These are phyloP conservation scores for Urocitellus parryii DNA, from an alignment of 2,113 vertebrate genomes.

Conservation along the genomic window DNA sequence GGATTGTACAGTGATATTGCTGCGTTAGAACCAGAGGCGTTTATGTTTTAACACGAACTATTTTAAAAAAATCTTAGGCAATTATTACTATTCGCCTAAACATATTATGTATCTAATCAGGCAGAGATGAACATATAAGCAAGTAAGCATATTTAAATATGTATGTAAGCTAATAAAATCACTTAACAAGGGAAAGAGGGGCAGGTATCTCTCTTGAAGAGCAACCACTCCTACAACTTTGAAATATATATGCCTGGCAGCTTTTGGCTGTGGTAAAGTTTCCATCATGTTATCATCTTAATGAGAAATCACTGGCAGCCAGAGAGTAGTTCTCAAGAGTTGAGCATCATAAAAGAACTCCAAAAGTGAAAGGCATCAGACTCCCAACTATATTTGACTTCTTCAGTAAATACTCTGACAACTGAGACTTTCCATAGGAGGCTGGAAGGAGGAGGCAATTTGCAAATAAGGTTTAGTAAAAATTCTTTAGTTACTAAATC, in stretches of 20 bases:
- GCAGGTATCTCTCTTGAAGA: not conserved
- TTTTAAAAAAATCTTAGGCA: not conserved
- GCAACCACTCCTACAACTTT: not conserved
- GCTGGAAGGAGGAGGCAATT: slow-evolving; percentile 66
- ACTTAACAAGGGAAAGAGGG: not conserved
- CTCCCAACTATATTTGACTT: not conserved
- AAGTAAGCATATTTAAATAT: not conserved
- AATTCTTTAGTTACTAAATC: slow-evolving; percentile 63
- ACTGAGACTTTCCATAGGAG: slow-evolving; percentile 37
- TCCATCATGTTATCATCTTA: not conserved
- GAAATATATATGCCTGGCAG: not conserved
- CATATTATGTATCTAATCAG: not conserved
- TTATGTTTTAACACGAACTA: not conserved
- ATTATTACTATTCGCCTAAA: not conserved
- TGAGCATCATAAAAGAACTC: slow-evolving; percentile 35
- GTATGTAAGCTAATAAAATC: not conserved
- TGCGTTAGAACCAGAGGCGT: not conserved
- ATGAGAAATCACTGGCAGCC: not conserved
- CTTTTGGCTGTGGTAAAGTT: not conserved
- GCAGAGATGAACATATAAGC: not conserved
- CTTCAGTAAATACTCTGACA: slow-evolving; percentile 16
- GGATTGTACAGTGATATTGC: not conserved
- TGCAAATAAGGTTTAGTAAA: slow-evolving; percentile 71
- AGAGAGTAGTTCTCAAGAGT: not conserved
- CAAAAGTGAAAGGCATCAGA: not conserved